Evolutionary conservation across 2,888 invertebrate genomes (phyloP), one percentile per base, ranked within the genome.

Genomic region (Stegana nigrithorax): DNA sequence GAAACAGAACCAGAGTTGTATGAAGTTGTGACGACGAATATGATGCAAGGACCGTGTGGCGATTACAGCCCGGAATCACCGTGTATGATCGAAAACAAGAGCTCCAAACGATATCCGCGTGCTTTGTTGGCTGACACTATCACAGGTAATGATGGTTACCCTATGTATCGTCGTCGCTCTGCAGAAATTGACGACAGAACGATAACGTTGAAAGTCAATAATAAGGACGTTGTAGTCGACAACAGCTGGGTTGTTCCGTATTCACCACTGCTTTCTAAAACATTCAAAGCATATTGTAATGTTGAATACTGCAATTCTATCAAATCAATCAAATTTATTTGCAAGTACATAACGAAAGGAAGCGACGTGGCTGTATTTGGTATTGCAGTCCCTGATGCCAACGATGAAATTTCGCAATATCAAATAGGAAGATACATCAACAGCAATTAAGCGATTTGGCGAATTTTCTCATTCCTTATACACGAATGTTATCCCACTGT

Each of bases 291-390:
- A 1, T 83, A 84, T 62, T 77, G 78, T 12, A 85, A 85, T 68
- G 82, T 86, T 12, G 84, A 85, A 64, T 78, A 50, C 25, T 25
- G 25, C 10, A 79, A 72, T 70, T 85, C 84, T 0, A 81, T 86
- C 0, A 83, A 85, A 63, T 72, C 73, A 1, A 82, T 84, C 27
- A 84, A 83, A 71, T 84, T 83, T 63, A 74, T 86, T 66, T 82
- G 81, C 65, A 85, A 85, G 69, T 86, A 86, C 71, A 80, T 86
- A 27, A 82, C 72, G 57, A 85, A 85, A 80, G 83, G 83, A 44
- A 78, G 77, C 67, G 82, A 83, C 66, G 77, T 78, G 79, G 50
- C 50, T 23, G 25, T 25, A 25, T 50, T 50, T 25, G 26, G 26
- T 25, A 4, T 25, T 39, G 44, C n/a, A 36, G 5, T 45, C 23